These are phyloP conservation scores for Tryphoninae sp. DNA, from an alignment of 2,888 invertebrate species.

Conservation along the genomic window DNA sequence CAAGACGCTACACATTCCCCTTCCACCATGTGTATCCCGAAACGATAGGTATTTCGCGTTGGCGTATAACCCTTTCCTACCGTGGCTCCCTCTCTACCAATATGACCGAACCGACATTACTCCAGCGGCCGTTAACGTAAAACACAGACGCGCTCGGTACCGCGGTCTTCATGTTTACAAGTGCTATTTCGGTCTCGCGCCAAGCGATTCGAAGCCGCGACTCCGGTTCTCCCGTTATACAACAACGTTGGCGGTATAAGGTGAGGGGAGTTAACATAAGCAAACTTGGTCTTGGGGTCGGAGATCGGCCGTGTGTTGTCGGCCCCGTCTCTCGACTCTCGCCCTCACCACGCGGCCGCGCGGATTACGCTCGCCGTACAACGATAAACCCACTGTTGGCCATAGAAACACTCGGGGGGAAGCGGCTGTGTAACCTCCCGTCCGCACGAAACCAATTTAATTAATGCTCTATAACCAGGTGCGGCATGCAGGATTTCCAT, in stretches of 20 bases:
- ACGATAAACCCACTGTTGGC: slow-evolving; percentile 51
- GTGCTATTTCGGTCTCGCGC: slow-evolving; percentile 75
- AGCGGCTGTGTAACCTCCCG: neutral
- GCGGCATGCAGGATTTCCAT: slow-evolving; percentile 35
- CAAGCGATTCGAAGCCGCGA: slow-evolving; percentile 1
- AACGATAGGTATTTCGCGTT: slow-evolving; percentile 32
- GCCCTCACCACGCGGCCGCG: neutral
- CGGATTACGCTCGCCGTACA: slow-evolving; percentile 50
- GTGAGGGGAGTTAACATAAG: slow-evolving; percentile 56
- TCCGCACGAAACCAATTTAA: slow-evolving; percentile 41
- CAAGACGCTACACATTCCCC: slow-evolving; percentile 28
- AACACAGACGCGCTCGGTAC: slow-evolving; percentile 40
- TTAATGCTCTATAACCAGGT: slow-evolving; percentile 54
- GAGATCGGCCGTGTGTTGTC: slow-evolving; percentile 17
- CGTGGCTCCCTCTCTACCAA: slow-evolving; percentile 44
- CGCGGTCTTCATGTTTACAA: slow-evolving; percentile 73
- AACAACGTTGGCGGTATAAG: slow-evolving; percentile 45
- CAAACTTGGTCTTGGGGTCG: slow-evolving; percentile 57
- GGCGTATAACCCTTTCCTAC: slow-evolving; percentile 21
- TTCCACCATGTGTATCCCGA: slow-evolving; percentile 33
- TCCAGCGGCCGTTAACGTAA: slow-evolving; percentile 57
- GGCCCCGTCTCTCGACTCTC: slow-evolving; percentile 29
- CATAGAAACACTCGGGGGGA: slow-evolving; percentile 44
- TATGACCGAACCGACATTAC: slow-evolving; percentile 53
- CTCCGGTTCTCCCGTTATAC: slow-evolving; percentile 56